Conservation (phyloP, 2,888 invertebrate species). For the Doris montereyensis region DNA sequence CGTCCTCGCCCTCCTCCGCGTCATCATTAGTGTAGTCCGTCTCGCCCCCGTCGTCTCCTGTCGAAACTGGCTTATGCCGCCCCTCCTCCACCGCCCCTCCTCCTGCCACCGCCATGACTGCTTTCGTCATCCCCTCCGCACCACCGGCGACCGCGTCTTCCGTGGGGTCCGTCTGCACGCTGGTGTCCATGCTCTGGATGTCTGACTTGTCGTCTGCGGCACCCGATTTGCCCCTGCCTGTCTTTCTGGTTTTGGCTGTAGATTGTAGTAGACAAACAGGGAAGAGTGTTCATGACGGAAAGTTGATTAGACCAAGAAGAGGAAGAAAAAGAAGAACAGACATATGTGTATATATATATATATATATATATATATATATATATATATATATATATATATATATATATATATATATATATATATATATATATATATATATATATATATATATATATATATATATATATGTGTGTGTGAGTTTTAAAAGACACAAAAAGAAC, state of each 20-base stretch:
- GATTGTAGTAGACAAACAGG: background rate
- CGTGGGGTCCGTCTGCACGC: slow-evolving; percentile 20
- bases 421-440: too few species aligned
- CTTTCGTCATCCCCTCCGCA: background rate
- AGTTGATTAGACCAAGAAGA: too few species aligned
- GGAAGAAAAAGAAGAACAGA: too few species aligned
- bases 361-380: too few species aligned
- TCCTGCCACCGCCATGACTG: background rate
- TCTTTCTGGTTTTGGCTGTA: background rate
- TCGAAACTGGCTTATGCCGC: background rate
- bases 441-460: too few species aligned
- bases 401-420: too few species aligned
- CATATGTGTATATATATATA: too few species aligned
- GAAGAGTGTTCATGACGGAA: too few species aligned
- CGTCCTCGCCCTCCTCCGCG: slow-evolving; percentile 5
- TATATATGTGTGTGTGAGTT: too few species aligned
- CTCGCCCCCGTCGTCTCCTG: background rate
- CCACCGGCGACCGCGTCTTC: background rate
- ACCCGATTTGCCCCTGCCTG: background rate
- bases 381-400: too few species aligned
- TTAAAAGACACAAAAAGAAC: too few species aligned
- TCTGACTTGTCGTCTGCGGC: background rate
- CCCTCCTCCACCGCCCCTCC: slow-evolving; percentile 13
- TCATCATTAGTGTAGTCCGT: background rate
- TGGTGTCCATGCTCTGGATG: background rate